Base-by-base conservation (phyloP, 30 jellyfish, hydroid and myxozoan genomes). In the Phacellophora camtschatica region DNA sequence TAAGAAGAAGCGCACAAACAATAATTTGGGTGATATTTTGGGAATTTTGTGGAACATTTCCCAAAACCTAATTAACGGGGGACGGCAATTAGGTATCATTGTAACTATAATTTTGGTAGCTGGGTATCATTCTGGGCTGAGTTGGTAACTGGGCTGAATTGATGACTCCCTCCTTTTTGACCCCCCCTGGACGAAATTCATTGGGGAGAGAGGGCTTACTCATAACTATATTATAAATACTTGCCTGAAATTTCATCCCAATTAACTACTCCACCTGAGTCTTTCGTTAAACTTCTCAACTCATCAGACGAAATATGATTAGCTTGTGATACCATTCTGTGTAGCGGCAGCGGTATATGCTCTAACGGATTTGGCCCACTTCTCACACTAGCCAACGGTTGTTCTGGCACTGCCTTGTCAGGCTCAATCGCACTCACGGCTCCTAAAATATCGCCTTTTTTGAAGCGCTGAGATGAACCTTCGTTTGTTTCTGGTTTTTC, bases 341-440 rank as follows among this genome's bases (percentile, higher is more conserved):
- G 83, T 28, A 80, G 79, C 0, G 91, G 91, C 6, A 77, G 50
- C 34, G 91, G 91, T 3, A 1, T 57, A 34, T 65, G 42, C 23
- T 80, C 91, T 30, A 80, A 77, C 11, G 91, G 91, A 42, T 80
- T 65, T 15, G 91, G 91, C 69, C 91, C 91, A 25, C 77, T 34
- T 1, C 34, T 30, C 4, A 67, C 83, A 9, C 59, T 57, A 8
- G 91, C 91, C 10, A 35, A 15, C 5, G 91, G 66, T 7, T 76
- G 68, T 11, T 80, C 80, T 50, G 50, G 42, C 22, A n/a, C 51
- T 4, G 65, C 77, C 50, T 35, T 29, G 63, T 51, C 91, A 0
- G 84, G 91, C 20, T 24, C 58, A 11, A 64, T 56, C 13, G 91
- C 83, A 29, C 31, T 1, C 5, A 80, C 55, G 27, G 59, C 9